Evolutionary conservation across 2,888 invertebrate genomes (phyloP).

Genomic region (Spilarctia lutea): DNA sequence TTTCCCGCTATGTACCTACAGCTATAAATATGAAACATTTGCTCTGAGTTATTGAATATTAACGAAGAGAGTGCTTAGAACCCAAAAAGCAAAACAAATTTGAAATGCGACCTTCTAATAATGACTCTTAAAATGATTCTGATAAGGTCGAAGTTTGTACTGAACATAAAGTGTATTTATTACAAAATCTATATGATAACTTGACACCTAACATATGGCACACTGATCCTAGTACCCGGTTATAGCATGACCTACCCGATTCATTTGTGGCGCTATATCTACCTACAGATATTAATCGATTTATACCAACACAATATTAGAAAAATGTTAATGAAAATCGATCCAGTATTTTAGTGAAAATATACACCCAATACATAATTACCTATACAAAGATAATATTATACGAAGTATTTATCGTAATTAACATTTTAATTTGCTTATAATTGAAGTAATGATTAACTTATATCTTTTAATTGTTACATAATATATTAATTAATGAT

Average conservation of each 20-base stretch:
- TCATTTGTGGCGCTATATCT: no score
- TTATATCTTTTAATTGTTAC: not conserved
- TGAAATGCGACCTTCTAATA: constrained; percentile 33
- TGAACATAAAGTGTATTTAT: no score
- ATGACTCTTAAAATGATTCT: constrained; percentile 27
- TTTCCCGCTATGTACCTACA: constrained; percentile 20
- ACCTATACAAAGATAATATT: not conserved
- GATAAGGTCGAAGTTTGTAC: constrained; percentile 9
- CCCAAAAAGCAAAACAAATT: constrained; percentile 17
- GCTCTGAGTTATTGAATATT: constrained; percentile 40
- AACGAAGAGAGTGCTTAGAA: constrained; percentile 13
- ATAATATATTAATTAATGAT: constrained; percentile 15
- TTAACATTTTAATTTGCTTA: not conserved
- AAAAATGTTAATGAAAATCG: not conserved
- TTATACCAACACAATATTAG: no score
- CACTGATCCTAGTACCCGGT: not conserved
- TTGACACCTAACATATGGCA: not conserved
- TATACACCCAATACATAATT: no score
- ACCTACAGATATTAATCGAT: no score
- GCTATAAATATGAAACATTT: constrained; percentile 34
- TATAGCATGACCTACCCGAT: no score
- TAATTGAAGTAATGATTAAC: not conserved
- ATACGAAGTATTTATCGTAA: not conserved
- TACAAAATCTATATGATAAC: not conserved
- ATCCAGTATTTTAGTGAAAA: no score